Base-by-base conservation (phyloP, 1,140 invertebrate genomes). In the Nasonia vitripennis region DNA sequence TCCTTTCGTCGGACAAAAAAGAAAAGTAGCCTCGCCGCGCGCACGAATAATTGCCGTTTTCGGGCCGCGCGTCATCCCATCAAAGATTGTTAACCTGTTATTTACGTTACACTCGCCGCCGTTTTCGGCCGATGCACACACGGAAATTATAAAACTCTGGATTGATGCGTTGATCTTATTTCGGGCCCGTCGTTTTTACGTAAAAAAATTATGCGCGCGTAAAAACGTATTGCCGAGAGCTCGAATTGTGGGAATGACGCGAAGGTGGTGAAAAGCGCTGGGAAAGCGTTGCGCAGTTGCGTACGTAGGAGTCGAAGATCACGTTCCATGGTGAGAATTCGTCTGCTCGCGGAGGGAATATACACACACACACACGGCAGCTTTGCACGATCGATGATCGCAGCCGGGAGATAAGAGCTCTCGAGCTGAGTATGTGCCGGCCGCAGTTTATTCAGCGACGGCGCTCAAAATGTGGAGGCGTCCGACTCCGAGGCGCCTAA, bases 261-360 rank as follows among this genome's bases (percentile, higher is more conserved):
- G 2, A 14, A 12, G 12, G 51, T 4, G 20, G 6, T 68, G 73
- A 83, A 83, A 84, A 78, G 41, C 82, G 75, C 34, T 84, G 82
- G 82, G 82, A 84, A 84, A 84, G n/a, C n/a, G n/a, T n/a, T 78
- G 41, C 37, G 27, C 51, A 71, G 37, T 20, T 45, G 34, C 23
- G 9, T 81, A 48, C 34, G 34, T 51, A 45, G 27, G 68, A 81
- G 79, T 23, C 79, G 48, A 31, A 73, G 68, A 81, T 81, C 79
- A 41, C 62, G 14, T 71, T 81, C 68, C n/a, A 27, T n/a, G 1
- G 11, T 17, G 41, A 71, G 45, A 81, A 55, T 73, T 23, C 41
- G 0, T 70, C 23, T n/a, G 71, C 71, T 27, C 27, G 14, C 31
- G 55, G 17, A 55, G 71, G 68, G 48, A 81, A 81, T 3, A 17